Evolutionary conservation across 2,888 invertebrate species (phyloP).

Genomic region (Watsonalla binaria): DNA sequence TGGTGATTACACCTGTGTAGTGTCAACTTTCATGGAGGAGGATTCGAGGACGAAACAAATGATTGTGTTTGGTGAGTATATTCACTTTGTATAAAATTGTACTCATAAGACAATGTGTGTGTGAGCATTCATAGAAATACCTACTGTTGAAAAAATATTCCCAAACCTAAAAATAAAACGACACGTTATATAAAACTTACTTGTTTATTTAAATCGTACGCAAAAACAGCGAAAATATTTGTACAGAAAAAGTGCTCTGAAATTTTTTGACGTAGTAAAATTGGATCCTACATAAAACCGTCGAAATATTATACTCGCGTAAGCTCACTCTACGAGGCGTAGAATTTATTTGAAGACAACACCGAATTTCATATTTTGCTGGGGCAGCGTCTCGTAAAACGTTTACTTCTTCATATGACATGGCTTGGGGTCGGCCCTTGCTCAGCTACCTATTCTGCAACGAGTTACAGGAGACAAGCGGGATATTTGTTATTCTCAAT

Average conservation of each 20-base stretch:
- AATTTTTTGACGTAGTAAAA: conserved; percentile 1
- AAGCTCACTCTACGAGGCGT: background rate
- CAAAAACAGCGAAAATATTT: background rate
- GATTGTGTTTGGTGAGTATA: conserved; percentile 82
- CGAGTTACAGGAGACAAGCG: conserved; percentile 16
- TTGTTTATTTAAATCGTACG: too few relatives aligned
- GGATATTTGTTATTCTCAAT: conserved; percentile 25
- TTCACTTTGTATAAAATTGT: background rate
- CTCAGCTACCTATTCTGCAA: conserved; percentile 1
- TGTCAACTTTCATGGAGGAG: conserved; percentile 84
- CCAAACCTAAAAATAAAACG: too few relatives aligned
- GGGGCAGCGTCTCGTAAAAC: conserved; percentile 38
- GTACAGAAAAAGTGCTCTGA: background rate
- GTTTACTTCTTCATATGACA: conserved; percentile 42
- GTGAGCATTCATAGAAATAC: too few relatives aligned
- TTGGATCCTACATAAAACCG: background rate
- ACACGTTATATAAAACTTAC: too few relatives aligned
- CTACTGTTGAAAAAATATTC: too few relatives aligned
- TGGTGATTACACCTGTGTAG: conserved; percentile 86
- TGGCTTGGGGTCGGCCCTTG: conserved; percentile 22
- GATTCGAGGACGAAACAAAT: conserved; percentile 82
- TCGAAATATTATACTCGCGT: background rate
- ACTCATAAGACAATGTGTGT: too few relatives aligned
- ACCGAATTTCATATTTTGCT: conserved; percentile 41
- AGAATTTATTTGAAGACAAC: conserved; percentile 14